Evolutionary conservation across 2,888 invertebrate species (phyloP).

Genomic region (Chrysolina americana): DNA sequence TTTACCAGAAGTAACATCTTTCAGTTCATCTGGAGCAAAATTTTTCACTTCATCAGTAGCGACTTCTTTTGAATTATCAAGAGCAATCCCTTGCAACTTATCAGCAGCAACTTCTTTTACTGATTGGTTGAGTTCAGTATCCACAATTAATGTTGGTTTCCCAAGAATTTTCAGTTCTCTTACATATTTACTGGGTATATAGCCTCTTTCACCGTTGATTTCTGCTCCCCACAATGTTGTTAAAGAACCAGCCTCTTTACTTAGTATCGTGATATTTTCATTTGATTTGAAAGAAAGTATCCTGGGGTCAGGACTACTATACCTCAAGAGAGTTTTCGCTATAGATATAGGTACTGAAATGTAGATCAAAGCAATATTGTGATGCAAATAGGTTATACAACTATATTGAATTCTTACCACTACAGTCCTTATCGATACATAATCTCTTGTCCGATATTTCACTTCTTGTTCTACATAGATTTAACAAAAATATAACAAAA

Average conservation of each 20-base stretch:
- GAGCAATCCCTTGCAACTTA: slow-evolving; percentile 42
- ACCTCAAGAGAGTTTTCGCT: slow-evolving; percentile 75
- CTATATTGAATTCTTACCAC: slow-evolving; percentile 71
- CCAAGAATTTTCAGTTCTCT: slow-evolving; percentile 74
- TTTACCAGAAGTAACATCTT: slow-evolving; percentile 47
- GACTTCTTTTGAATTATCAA: slow-evolving; percentile 29
- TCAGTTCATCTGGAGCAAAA: slow-evolving; percentile 27
- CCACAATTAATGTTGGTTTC: slow-evolving; percentile 67
- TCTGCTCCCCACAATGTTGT: slow-evolving; percentile 79
- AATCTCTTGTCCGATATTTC: slow-evolving; percentile 78
- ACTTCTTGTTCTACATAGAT: slow-evolving; percentile 61
- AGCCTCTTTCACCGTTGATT: slow-evolving; percentile 79
- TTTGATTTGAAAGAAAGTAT: slow-evolving; percentile 76
- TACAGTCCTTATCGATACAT: slow-evolving; percentile 81
- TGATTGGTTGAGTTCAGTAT: slow-evolving; percentile 64
- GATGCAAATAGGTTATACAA: slow-evolving; percentile 12
- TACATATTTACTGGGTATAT: slow-evolving; percentile 75
- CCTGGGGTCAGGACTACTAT: slow-evolving; percentile 72
- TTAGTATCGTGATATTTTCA: slow-evolving; percentile 75
- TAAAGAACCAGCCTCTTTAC: slow-evolving; percentile 79
- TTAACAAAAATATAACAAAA: slow-evolving; percentile 65
- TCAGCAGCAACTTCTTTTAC: slow-evolving; percentile 39
- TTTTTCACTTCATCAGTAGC: slow-evolving; percentile 31
- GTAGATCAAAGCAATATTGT: slow-evolving; percentile 28
- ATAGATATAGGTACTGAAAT: slow-evolving; percentile 72